Evolutionary conservation across 1,140 invertebrate species (phyloP), one percentile per base, ranked within the genome.

Genomic region (Mycetomoellerius zeteki): DNA sequence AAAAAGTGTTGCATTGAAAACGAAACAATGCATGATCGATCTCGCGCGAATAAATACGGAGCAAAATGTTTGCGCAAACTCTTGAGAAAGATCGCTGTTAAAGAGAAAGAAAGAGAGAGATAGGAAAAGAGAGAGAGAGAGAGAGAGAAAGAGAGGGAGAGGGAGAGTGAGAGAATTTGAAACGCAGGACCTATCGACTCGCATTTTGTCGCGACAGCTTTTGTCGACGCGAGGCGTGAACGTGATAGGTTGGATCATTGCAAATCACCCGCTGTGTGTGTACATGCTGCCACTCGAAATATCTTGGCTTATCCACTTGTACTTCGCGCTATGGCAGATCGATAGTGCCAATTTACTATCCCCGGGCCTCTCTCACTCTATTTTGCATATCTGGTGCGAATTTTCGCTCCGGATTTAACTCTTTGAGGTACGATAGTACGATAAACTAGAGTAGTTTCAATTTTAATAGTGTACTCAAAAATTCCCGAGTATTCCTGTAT

Each of bases 251-350:
- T 52, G 37, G 54, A 84, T 84, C 69, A 75, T 84, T 84, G 80
- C 69, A 16, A 84, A 84, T 84, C 80, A 84, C 69, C 43, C 69
- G 69, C 27, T 84, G 69, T 81, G 47, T 69, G 47, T 69, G 64
- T 75, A 62, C 80, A 62, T 30, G 56, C 80, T 84, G 80, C 69
- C 80, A 84, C 80, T 84, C 80, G 80, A 84, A 69, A 84, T 84
- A 84, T 84, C 80, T 84, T 84, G 80, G 80, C 37, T 84, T 50
- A 75, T 84, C 80, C 80, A 84, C 80, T 84, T 84, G 80, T 84
- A 84, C 80, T 84, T 84, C 21, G 80, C 60, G 80, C 80, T 47
- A 84, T 50, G 37, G 33, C 80, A 84, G 69, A 84, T 84, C 80
- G 54, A 84, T 84, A 84, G 80, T 47, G 54, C 80, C 80, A 84